Evolutionary conservation across 2,888 invertebrate genomes (phyloP).

Genomic region (Platypus cylindrus): DNA sequence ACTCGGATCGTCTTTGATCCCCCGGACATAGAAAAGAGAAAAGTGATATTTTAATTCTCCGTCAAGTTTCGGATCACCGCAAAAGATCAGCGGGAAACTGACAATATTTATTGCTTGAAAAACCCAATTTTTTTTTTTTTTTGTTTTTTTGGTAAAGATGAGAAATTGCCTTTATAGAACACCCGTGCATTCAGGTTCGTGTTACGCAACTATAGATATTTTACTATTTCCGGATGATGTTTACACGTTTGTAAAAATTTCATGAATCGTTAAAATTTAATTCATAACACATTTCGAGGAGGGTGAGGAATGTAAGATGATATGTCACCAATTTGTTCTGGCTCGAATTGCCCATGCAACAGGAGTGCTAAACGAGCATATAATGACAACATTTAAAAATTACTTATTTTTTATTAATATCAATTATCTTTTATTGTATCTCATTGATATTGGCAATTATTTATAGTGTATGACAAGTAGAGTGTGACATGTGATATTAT

Average conservation of each 20-base stretch:
- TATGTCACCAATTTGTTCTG: background rate
- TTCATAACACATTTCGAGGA: slow-evolving; percentile 9
- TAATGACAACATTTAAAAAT: no score
- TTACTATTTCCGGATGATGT: slow-evolving; percentile 5
- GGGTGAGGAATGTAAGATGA: background rate
- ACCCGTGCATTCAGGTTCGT: slow-evolving; percentile 6
- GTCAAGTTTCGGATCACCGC: slow-evolving; percentile 13
- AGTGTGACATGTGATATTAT: no score
- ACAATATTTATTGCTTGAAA: slow-evolving; percentile 7
- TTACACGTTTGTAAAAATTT: slow-evolving; percentile 7
- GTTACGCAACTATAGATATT: no score
- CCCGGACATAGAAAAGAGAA: slow-evolving; percentile 3
- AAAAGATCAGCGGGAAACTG: slow-evolving; percentile 8
- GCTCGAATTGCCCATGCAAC: no score
- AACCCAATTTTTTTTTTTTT: slow-evolving; percentile 4
- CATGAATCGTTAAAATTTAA: slow-evolving; percentile 11
- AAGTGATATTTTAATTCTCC: slow-evolving; percentile 13
- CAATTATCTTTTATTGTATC: no score
- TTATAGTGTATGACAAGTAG: no score
- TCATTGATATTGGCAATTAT: no score
- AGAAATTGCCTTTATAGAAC: slow-evolving; percentile 8
- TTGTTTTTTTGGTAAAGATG: no score
- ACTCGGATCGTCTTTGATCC: slow-evolving; percentile 9
- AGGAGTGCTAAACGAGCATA: no score
- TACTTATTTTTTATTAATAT: no score